Evolutionary conservation across 1,140 invertebrate genomes (phyloP).

Genomic region (Drosophila cardini): DNA sequence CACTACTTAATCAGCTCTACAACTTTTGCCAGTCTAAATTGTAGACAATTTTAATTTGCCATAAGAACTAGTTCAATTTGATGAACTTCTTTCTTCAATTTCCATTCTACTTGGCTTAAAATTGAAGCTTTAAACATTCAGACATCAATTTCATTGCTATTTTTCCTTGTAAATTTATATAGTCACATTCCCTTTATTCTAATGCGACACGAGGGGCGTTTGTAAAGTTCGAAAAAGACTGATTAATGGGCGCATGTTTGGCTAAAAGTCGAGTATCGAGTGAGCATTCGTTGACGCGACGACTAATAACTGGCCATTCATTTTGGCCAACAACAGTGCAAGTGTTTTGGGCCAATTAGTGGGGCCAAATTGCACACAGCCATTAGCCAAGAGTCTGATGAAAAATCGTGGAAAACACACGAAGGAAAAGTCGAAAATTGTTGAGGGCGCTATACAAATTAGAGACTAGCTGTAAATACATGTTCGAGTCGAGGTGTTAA

Average conservation of each 20-base stretch:
- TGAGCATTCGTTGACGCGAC: conserved; percentile 18
- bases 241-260: conserved; percentile 72
- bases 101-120: no score
- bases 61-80: no score
- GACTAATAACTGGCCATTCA: conserved; percentile 74
- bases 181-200: conserved; percentile 3
- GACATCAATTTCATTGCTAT: no score
- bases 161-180: no score
- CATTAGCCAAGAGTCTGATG: conserved; percentile 38
- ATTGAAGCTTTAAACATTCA: no score
- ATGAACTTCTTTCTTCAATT: no score
- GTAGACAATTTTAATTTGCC: no score
- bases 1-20: no score
- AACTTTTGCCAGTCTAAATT: no score
- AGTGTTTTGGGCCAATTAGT: conserved; percentile 73
- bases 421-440: conserved; percentile 23
- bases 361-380: conserved; percentile 60
- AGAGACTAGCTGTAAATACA: conserved; percentile 55
- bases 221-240: conserved; percentile 47
- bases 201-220: conserved; percentile 57
- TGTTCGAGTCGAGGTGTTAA: conserved; percentile 35
- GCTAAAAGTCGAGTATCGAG: conserved; percentile 32
- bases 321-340: conserved; percentile 66
- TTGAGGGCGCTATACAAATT: conserved; percentile 56
- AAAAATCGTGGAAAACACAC: conserved; percentile 40